phyloP scores from a whole-genome alignment of 2,113 vertebrate genomes.

The Ochotona princeps region DNA sequence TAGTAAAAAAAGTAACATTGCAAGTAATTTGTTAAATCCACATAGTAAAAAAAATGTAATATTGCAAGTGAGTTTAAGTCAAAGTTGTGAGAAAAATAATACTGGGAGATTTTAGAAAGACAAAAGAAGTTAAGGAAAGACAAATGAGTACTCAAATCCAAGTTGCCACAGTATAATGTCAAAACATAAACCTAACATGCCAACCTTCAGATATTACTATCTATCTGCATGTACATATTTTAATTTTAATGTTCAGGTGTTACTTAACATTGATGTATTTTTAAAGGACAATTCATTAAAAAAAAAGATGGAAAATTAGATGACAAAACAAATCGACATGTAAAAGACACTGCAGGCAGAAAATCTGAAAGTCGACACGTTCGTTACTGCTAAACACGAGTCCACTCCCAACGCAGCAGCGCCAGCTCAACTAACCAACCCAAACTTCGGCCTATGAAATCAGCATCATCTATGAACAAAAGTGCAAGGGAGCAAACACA shows the following conservation, averaged over 20 bases:
- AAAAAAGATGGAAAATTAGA: background rate
- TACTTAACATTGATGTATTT: conserved; percentile 21
- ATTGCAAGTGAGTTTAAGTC: background rate
- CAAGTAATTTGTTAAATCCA: background rate
- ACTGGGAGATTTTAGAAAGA: background rate
- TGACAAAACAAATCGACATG: background rate
- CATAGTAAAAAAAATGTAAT: background rate
- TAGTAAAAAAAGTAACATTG: background rate
- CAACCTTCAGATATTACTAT: background rate
- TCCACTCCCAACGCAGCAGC: background rate
- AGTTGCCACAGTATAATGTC: background rate
- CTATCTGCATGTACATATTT: background rate
- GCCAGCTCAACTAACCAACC: background rate
- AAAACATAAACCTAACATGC: background rate
- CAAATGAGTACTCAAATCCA: background rate
- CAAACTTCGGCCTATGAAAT: background rate
- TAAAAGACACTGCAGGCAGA: background rate
- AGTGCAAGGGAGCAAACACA: background rate
- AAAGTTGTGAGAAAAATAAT: background rate
- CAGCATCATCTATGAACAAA: conserved; percentile 12
- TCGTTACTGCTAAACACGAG: background rate
- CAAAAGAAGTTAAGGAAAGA: background rate
- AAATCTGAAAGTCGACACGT: background rate
- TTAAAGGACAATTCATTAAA: background rate
- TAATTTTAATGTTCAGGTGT: background rate